Percentiles rank a stretch among this genome's conserved stretches.
Evolutionary conservation across 2,113 vertebrate genomes (phyloP).

Genomic region (Charina bottae): DNA sequence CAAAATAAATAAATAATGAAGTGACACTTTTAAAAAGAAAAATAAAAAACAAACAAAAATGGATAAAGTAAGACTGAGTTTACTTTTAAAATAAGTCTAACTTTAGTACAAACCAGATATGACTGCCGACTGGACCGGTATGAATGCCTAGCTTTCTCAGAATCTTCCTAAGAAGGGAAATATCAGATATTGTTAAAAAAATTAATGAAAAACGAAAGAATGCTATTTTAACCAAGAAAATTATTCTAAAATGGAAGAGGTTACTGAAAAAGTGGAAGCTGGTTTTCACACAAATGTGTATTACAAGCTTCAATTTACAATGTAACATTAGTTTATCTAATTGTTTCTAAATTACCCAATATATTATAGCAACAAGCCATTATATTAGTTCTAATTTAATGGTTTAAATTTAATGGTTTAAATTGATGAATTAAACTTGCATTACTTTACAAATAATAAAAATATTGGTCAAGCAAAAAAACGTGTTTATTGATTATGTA

Average conservation of each 20-base stretch:
- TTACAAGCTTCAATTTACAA: neutral
- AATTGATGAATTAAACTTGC: neutral
- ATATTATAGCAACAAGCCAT: neutral
- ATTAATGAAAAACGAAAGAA: neutral
- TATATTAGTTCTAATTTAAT: neutral
- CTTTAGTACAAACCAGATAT: constrained; percentile 87
- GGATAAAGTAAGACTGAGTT: constrained; percentile 16
- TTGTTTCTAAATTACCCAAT: neutral
- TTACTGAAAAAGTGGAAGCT: neutral
- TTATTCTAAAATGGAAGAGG: constrained; percentile 17
- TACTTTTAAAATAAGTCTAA: constrained; percentile 12
- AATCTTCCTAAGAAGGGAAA: constrained; percentile 87
- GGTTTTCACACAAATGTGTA: neutral
- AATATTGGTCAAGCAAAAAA: neutral
- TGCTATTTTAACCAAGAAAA: neutral
- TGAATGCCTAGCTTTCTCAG: constrained; percentile 87
- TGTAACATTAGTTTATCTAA: neutral
- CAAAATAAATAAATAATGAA: constrained; percentile 63
- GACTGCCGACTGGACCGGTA: constrained; percentile 77
- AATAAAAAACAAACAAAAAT: constrained; percentile 14
- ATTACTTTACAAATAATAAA: neutral
- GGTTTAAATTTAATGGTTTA: neutral
- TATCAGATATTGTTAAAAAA: constrained; percentile 59
- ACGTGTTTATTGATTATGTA: neutral
- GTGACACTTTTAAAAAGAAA: constrained; percentile 36